Conservation (phyloP, 2,113 vertebrate species). For the Synodontis membranacea region DNA sequence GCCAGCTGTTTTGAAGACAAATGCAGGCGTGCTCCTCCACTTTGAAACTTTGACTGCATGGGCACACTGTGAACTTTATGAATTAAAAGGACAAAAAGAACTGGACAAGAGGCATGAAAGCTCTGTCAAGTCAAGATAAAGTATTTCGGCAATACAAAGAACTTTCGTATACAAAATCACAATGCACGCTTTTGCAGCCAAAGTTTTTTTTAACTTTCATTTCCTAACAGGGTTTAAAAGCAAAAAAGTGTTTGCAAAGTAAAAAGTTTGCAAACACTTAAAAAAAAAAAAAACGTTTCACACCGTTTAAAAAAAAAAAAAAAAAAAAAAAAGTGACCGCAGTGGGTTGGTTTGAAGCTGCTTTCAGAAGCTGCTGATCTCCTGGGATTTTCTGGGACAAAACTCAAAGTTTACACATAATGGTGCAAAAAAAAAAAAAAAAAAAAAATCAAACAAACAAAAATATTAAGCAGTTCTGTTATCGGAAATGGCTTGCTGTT, state of each 20-base stretch:
- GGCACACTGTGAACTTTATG: not conserved
- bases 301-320: not conserved
- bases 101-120: no score
- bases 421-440: not conserved
- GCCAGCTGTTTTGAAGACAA: not conserved
- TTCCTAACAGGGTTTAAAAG: not conserved
- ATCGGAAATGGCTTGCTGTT: not conserved
- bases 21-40: not conserved
- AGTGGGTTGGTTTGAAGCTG: not conserved
- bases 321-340: not conserved
- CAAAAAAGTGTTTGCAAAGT: no score
- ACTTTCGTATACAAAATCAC: not conserved
- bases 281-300: not conserved
- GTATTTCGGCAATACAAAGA: not conserved
- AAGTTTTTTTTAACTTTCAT: not conserved
- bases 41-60: not conserved
- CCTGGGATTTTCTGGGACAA: not conserved
- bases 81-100: not conserved
- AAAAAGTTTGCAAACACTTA: not conserved
- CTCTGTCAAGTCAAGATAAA: slow-evolving; percentile 7
- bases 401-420: not conserved
- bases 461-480: not conserved
- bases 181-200: not conserved
- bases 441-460: not conserved
- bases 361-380: not conserved